Conservation (phyloP, 1,140 invertebrate genomes). For the Idris sp. region DNA sequence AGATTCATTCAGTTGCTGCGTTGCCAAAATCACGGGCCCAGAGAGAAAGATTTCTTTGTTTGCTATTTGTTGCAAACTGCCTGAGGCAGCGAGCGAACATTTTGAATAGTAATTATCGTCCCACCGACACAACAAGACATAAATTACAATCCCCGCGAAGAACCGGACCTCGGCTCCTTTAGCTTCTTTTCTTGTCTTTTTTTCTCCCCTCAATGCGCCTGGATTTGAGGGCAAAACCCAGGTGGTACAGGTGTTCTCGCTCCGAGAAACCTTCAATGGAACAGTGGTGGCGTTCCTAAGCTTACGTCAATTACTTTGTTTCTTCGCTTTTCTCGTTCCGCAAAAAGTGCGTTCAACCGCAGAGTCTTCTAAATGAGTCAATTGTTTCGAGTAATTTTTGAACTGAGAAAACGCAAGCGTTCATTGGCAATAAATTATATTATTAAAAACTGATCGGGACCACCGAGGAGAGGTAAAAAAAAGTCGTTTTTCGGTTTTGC, state of each 20-base stretch:
- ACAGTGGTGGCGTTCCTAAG: slow-evolving; percentile 2
- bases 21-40: no score
- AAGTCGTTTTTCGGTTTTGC: no score
- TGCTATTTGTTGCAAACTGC: slow-evolving; percentile 22
- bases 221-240: slow-evolving; percentile 56
- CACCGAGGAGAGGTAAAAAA: no score
- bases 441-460: no score
- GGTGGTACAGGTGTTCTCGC: slow-evolving; percentile 54
- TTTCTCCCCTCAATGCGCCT: slow-evolving; percentile 22
- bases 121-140: slow-evolving; percentile 62
- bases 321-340: slow-evolving; percentile 3
- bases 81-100: slow-evolving; percentile 40
- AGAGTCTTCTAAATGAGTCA: no score
- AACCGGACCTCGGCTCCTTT: slow-evolving; percentile 57
- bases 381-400: no score
- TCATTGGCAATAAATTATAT: no score
- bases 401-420: no score
- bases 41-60: no score
- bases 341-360: no score
- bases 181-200: slow-evolving; percentile 31
- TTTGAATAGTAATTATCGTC: slow-evolving; percentile 63
- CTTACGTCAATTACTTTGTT: slow-evolving; percentile 15
- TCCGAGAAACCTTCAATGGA: slow-evolving; percentile 38
- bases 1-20: neutral
- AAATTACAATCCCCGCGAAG: slow-evolving; percentile 61